Evolutionary conservation across 37 sponge, comb jelly and placozoan species (phyloP), one percentile per base, ranked within the genome.

Genomic region (Aphrocallistes beatrix): DNA sequence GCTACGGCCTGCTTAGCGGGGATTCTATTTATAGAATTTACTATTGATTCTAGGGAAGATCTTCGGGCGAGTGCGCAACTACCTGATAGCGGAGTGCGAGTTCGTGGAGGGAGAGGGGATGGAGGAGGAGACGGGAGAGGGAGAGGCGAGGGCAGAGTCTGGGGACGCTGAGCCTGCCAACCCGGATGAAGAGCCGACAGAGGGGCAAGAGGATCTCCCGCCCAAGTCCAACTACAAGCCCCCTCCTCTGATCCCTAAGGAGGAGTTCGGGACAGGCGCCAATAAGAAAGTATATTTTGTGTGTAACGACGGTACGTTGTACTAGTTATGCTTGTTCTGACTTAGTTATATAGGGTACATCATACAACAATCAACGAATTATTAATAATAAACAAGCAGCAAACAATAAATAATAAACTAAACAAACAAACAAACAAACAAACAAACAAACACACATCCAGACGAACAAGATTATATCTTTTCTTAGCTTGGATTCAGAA

Each of bases 241-340:
- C 38, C 99, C 99, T 16, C 96, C 94, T 1, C 85, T 88, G 0
- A 90, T 95, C 16, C 99, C 99, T 30, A 90, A 91, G 81, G 99
- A 98, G 75, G 96, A 92, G 8, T 81, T 85, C 19, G 92, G 94
- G 38, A 95, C 88, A 50, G 99, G 99, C 0, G 84, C 89, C 47
- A 98, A 98, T 87, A 98, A 95, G 90, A 95, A 93, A 81, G 91
- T 91, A 1, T 98, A 93, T 85, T 98, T 95, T 87, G 99, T 98
- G 25, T 95, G 96, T 81, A 98, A 92, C 38, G 88, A 91, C 39
- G 91, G 96, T 96, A 81, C 90, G 90, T 90, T 0, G 0, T 21
- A 30, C 21, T 60, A 30, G 10, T 60, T 19, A 25, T 60, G 34
- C n/a, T 60, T 19, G 10, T 60, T 13, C 1, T 60, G 10, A 25